Base-by-base conservation (phyloP, 2,113 vertebrate species). In the Psilopogon haemacephalus region DNA sequence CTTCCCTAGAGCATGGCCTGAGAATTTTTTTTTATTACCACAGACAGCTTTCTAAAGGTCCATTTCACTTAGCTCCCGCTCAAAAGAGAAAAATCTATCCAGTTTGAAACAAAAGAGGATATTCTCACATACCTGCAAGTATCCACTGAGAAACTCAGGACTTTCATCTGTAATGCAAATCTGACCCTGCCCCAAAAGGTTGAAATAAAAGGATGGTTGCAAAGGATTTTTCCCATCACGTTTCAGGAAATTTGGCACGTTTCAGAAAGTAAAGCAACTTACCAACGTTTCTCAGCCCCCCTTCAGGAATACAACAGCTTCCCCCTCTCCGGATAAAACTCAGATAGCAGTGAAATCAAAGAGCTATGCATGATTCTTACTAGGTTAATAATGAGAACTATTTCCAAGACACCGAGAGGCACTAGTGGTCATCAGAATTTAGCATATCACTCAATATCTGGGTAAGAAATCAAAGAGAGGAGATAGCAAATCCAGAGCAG, bases 341-440 rank as follows among this genome's bases (percentile, higher is more conserved):
- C 68, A 70, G 40, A 60, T 3, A 54, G 33, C 54, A 72, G 72
- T 18, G 27, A 86, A 84, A 89, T 75, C 35, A 75, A 81, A 72
- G 56, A 81, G 50, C 20, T 73, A 38, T 63, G 50, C 23, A 48
- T 20, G 24, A 78, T 32, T 77, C 62, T 81, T 78, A 26, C 32
- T 55, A 20, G 32, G 54, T 32, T 28, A 87, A 75, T 28, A 77
- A 81, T 1, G 74, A 90, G 40, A 93, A 84, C 55, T 59, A 48
- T 70, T 85, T 85, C 78, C 56, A 92, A 93, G 63, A 80, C 64
- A 79, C 5, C 12, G 91, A 87, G 78, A 94, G 78, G 78, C 81
- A 90, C 55, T 70, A 82, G 71, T 32, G 67, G 84, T 93, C 73
- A 93, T 73, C 67, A 90, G 28, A 80, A 93, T n/a, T 63, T 42